Conservation (phyloP, 2,888 invertebrate species). For the Tortricodes alternella region DNA sequence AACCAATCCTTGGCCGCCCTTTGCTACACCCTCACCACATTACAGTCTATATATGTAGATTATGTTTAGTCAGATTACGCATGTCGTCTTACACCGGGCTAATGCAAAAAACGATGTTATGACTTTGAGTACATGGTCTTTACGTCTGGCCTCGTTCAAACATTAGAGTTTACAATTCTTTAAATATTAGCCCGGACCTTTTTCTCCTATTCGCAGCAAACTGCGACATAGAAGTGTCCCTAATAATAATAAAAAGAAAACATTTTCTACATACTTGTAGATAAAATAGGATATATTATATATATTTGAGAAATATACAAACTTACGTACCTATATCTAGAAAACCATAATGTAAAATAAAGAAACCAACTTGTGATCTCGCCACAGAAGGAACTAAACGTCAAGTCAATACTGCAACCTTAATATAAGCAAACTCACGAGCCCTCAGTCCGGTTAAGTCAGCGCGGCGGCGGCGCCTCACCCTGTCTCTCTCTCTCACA, state of each 20-base stretch:
- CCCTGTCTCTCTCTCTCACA: conserved; percentile 39
- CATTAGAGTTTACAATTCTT: neutral
- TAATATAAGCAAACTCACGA: conserved; percentile 46
- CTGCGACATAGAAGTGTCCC: conserved; percentile 15
- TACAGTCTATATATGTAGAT: too few relatives aligned
- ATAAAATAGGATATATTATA: conserved; percentile 30
- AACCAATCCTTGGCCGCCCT: too few relatives aligned
- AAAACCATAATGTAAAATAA: conserved; percentile 29
- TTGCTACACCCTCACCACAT: too few relatives aligned
- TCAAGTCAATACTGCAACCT: conserved; percentile 67
- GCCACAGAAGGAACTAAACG: conserved; percentile 58
- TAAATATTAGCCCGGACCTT: conserved; percentile 6
- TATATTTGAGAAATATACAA: conserved; percentile 43
- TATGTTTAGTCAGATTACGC: conserved; percentile 1
- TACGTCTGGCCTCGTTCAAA: too few relatives aligned
- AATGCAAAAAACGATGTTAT: neutral
- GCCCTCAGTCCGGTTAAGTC: conserved; percentile 35
- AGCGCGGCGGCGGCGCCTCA: conserved; percentile 29
- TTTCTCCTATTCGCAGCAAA: conserved; percentile 13
- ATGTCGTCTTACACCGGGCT: neutral
- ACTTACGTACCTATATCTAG: conserved; percentile 43
- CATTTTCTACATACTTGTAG: conserved; percentile 29
- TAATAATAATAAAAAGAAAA: conserved; percentile 19
- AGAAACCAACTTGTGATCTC: conserved; percentile 27
- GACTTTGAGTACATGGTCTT: neutral